A percentile compares a stretch with the other conserved stretches of the same genome.
phyloP scores from a whole-genome alignment of 2,888 invertebrate species.

The Lucinisca nassula region DNA sequence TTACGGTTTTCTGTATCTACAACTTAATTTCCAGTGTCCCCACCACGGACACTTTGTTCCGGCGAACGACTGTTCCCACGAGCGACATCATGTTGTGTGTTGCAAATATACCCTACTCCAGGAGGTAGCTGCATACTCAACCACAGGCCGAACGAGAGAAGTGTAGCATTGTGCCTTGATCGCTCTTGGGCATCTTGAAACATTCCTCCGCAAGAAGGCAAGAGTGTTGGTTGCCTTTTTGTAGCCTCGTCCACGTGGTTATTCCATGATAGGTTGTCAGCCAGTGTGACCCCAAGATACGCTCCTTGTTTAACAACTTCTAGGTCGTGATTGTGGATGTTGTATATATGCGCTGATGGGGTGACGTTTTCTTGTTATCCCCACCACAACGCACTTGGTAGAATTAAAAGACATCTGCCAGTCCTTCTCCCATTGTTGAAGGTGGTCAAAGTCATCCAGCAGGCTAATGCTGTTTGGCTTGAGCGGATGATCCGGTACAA shows the following conservation, averaged over 20 bases:
- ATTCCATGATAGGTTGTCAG: background rate
- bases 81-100: no score
- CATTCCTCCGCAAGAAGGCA: background rate
- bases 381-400: background rate
- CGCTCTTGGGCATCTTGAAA: background rate
- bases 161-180: background rate
- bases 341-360: background rate
- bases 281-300: background rate
- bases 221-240: background rate
- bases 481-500: background rate
- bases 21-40: no score
- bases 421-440: no score
- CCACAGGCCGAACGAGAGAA: background rate
- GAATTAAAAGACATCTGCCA: no score
- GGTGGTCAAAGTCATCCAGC: no score
- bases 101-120: no score
- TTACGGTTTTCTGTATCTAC: no score
- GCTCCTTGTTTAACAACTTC: background rate
- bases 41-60: no score
- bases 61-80: no score
- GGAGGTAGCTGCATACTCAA: background rate
- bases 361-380: background rate
- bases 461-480: no score
- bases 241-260: background rate
- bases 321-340: background rate